Evolutionary conservation across 2,797 vertebrate genomes (phyloP), one percentile per base, ranked within the genome.

Genomic region (Coreius guichenoti): DNA sequence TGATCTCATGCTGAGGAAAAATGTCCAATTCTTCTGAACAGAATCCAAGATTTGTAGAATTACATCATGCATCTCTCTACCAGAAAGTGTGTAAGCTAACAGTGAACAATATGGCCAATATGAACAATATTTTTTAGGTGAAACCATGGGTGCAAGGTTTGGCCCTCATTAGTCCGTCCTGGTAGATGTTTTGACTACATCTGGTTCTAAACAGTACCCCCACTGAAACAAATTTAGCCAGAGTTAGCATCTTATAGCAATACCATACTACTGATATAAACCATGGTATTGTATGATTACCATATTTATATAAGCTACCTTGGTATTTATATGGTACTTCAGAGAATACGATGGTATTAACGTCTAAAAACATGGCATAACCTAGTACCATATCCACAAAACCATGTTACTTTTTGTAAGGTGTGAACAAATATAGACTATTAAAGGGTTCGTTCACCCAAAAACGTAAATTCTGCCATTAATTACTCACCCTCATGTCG

Each of bases 31-130:
- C 13, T 65, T 67, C 13, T 67, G 12, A 61, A 72, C n/a, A 73
- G 68, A 58, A 81, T 45, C n/a, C 8, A 19, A 75, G 11, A 67
- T 43, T 69, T 78, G 3, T 69, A 69, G 16, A 78, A 69, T 70
- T 49, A 5, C 51, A 47, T 72, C 54, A 70, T 70, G 29, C 39
- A 72, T 56, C 8, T 69, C 33, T 67, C 12, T 43, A 49, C 14
- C 45, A 19, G 23, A 45, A 74, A 9, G 51, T 67, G 26, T 14
- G 9, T 36, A 75, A 17, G 26, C 26, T 68, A 51, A 31, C 43
- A 23, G 36, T 54, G 8, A 67, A 29, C 9, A 84, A 16, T 68
- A 68, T 67, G 12, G 12, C 13, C 26, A 45, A 65, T 17, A 65
- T 31, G 61, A 29, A 7, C 29, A 31, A 31, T 26, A 61, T 47